Base-by-base conservation (phyloP, 2,888 invertebrate genomes). In the Halictus ligatus region DNA sequence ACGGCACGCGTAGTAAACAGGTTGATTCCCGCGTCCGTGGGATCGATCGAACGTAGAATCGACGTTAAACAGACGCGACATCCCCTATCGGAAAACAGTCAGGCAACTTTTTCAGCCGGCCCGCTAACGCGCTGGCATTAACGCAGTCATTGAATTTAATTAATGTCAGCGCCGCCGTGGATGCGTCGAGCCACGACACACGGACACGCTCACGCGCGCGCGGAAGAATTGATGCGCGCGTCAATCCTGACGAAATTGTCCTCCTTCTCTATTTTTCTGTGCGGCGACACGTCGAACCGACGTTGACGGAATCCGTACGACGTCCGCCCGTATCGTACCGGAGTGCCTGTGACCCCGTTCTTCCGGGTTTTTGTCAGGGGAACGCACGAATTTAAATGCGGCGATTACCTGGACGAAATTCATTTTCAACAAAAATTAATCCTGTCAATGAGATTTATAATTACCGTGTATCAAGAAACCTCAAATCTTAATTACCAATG, bases 71-170 rank as follows among this genome's bases (percentile, higher is more conserved):
- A 80, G 84, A 80, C 48, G 82, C 75, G 80, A 83, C 87, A 18
- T 78, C 35, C 40, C 69, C 60, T 84, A 84, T 86, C 67, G 87
- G 87, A 84, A 80, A 87, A 82, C 84, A 76, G 78, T 83, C 80
- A 58, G 40, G 75, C 35, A 80, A 85, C 73, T 88, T 87, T 58
- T 88, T 84, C 78, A 71, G 58, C 80, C n/a, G 60, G 50, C 18
- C 81, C 82, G 78, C 78, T 85, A 72, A 82, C 78, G 75, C 40
- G 72, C 25, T n/a, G 84, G 29, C 77, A 83, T 83, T 82, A 84
- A 83, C 78, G 74, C 76, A 76, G 76, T 69, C 82, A 64, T 85
- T 85, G 87, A 71, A 81, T 87, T 87, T 85, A 88, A 88, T 88
- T 87, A 88, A 88, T 78, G 87, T 85, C 80, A 76, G 18, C 50